Evolutionary conservation across 2,797 vertebrate species (phyloP).

Genomic region (Alca torda): DNA sequence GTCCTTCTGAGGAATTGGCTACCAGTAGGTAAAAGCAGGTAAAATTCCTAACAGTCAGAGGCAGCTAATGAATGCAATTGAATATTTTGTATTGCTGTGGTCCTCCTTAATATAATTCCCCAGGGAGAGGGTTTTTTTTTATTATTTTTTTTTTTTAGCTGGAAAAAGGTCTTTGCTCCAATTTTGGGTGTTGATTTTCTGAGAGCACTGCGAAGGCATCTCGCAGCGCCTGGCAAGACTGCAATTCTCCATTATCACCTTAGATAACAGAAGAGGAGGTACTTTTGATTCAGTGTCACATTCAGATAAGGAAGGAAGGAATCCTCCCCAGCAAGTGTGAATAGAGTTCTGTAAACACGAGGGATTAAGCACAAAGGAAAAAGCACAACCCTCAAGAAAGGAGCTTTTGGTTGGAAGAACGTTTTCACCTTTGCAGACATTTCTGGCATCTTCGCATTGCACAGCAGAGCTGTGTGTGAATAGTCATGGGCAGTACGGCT

Average conservation of each 20-base stretch:
- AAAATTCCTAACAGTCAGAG: not conserved
- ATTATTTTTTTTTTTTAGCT: not conserved
- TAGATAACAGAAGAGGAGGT: constrained; percentile 31
- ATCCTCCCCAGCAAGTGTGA: constrained; percentile 44
- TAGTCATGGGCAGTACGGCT: not conserved
- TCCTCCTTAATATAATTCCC: constrained; percentile 51
- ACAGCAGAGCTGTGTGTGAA: not conserved
- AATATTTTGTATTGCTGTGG: not conserved
- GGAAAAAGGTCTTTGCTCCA: constrained; percentile 49
- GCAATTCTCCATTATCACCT: constrained; percentile 71
- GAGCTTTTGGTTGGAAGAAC: not conserved
- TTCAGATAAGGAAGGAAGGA: constrained; percentile 60
- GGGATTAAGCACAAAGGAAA: not conserved
- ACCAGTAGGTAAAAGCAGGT: constrained; percentile 10
- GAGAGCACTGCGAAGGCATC: not conserved
- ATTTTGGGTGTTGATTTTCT: constrained; percentile 26
- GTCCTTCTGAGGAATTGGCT: not conserved
- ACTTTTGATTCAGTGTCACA: constrained; percentile 63
- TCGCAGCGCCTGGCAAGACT: constrained; percentile 1
- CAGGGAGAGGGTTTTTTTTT: not conserved
- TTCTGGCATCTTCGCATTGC: not conserved
- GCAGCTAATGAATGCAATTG: constrained; percentile 40
- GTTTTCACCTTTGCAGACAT: not conserved
- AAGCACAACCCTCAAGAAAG: not conserved
- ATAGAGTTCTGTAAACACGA: constrained; percentile 60